Evolutionary conservation across 2,113 vertebrate genomes (phyloP).

Genomic region (Noturus placidus): DNA sequence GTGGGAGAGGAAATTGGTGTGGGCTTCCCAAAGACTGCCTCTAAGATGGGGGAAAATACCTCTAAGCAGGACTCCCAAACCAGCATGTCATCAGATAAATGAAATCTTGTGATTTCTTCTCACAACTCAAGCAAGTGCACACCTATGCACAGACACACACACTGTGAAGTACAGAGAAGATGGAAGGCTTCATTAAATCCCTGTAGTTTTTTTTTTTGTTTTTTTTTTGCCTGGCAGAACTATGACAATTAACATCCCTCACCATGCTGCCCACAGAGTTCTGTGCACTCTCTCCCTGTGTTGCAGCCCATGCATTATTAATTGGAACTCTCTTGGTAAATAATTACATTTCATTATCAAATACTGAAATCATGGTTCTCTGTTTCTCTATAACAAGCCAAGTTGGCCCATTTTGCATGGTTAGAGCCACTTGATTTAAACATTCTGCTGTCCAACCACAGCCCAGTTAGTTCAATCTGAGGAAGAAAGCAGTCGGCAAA

Average conservation of each 20-base stretch:
- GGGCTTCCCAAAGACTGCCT: background rate
- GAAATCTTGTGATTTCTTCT: background rate
- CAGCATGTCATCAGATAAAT: slow-evolving; percentile 8
- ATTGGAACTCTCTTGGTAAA: slow-evolving; percentile 54
- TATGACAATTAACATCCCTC: slow-evolving; percentile 43
- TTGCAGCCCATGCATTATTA: slow-evolving; percentile 57
- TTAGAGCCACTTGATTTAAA: slow-evolving; percentile 37
- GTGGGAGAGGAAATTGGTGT: background rate
- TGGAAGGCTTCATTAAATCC: slow-evolving; percentile 30
- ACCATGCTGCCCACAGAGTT: slow-evolving; percentile 28
- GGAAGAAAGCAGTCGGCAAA: background rate
- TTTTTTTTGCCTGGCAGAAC: slow-evolving; percentile 22
- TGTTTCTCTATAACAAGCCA: slow-evolving; percentile 46
- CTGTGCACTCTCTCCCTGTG: slow-evolving; percentile 25
- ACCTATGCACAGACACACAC: background rate
- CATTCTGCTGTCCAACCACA: background rate
- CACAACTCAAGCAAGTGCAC: background rate
- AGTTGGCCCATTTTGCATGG: slow-evolving; percentile 38
- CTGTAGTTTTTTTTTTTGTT: slow-evolving; percentile 20
- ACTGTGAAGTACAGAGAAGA: slow-evolving; percentile 2
- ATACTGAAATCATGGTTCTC: slow-evolving; percentile 33
- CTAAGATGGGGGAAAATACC: background rate
- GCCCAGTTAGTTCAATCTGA: background rate
- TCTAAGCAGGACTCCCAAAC: background rate
- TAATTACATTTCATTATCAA: slow-evolving; percentile 57